Conservation (phyloP, 2,113 vertebrate genomes). For the Eretmodus cyanostictus region DNA sequence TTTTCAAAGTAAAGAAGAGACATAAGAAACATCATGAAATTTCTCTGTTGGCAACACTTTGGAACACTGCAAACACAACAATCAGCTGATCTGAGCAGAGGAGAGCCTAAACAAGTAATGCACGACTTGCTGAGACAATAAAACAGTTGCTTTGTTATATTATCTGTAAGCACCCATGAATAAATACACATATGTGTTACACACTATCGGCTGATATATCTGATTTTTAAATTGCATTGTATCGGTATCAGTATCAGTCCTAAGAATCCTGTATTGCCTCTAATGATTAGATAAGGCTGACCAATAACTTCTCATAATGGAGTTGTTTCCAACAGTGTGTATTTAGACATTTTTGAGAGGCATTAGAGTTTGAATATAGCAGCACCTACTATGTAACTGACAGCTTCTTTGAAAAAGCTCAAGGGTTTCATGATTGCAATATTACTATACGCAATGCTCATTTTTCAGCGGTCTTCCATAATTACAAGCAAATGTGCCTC, state of each 20-base stretch:
- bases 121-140: background rate
- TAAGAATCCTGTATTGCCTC: background rate
- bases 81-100: background rate
- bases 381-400: background rate
- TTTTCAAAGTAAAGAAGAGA: background rate
- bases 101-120: background rate
- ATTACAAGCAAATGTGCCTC: conserved; percentile 40
- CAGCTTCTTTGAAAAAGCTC: background rate
- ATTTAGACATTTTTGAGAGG: background rate
- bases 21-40: background rate
- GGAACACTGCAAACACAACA: background rate
- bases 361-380: background rate
- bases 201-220: background rate
- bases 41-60: background rate
- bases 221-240: background rate
- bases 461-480: conserved; percentile 25
- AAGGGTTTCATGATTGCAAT: conserved; percentile 4
- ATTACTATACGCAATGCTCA: background rate
- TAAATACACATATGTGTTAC: background rate
- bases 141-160: background rate
- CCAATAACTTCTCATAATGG: background rate
- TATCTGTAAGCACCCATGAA: background rate
- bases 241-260: background rate
- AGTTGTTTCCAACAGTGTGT: background rate
- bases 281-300: background rate